Conservation (phyloP, 2,797 vertebrate genomes). For the Hypotaenidia okinawae region DNA sequence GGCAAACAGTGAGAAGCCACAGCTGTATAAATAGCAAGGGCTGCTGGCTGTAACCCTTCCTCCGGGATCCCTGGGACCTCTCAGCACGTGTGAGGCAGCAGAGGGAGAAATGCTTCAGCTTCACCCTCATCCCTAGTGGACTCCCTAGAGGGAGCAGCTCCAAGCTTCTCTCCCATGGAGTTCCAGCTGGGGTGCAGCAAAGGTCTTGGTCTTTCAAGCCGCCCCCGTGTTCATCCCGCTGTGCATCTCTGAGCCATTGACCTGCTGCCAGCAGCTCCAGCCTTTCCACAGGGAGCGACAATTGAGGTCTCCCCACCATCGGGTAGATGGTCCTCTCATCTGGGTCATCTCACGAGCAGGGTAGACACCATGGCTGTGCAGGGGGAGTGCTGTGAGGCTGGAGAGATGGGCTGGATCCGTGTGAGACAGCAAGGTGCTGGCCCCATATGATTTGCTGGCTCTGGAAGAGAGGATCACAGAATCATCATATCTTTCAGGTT, state of each 20-base stretch:
- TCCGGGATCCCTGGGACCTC: slow-evolving; percentile 14
- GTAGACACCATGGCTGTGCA: not conserved
- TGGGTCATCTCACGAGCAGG: not conserved
- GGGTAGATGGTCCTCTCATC: not conserved
- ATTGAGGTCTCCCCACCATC: not conserved
- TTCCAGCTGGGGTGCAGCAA: not conserved
- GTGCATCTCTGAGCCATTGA: accelerated
- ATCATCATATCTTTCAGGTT: too few species aligned
- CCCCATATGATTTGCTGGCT: not conserved
- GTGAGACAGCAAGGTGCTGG: not conserved
- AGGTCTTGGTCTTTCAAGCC: not conserved
- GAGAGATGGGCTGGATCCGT: not conserved
- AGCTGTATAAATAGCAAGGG: slow-evolving; percentile 58
- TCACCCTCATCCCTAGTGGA: not conserved
- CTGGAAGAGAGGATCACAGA: not conserved
- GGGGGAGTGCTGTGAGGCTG: not conserved
- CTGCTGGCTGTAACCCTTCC: not conserved
- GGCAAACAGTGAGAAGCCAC: not conserved
- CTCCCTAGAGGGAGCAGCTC: not conserved
- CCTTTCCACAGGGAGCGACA: accelerated
- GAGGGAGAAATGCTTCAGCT: not conserved
- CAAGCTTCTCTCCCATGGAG: not conserved
- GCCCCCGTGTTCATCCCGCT: not conserved
- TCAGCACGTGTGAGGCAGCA: not conserved
- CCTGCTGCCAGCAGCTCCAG: not conserved